phyloP scores from a whole-genome alignment of 2,888 invertebrate species.

The Perizoma affinitatum region DNA sequence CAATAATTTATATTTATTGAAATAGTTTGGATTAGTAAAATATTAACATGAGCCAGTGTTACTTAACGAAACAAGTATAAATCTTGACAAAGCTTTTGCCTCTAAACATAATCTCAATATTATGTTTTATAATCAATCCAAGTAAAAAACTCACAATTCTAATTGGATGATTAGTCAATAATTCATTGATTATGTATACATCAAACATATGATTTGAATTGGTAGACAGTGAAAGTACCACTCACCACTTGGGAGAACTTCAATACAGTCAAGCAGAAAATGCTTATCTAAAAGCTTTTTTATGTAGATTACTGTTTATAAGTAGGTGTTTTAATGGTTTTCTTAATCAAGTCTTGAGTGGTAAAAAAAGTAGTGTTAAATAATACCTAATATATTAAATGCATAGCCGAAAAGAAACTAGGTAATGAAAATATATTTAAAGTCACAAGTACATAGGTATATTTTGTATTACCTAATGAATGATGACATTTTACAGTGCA shows the following conservation, averaged over 20 bases:
- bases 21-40: conserved; percentile 61
- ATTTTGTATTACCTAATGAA: conserved; percentile 32
- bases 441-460: conserved; percentile 34
- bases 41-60: conserved; percentile 43
- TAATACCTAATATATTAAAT: conserved; percentile 7
- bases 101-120: too few species aligned
- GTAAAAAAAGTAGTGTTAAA: too few species aligned
- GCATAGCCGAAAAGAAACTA: conserved; percentile 31
- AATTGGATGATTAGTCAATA: conserved; percentile 29
- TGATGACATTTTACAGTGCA: conserved; percentile 67
- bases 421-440: conserved; percentile 23
- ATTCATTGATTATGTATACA: conserved; percentile 26
- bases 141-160: conserved; percentile 24
- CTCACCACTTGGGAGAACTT: conserved; percentile 21
- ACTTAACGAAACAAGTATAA: conserved; percentile 63
- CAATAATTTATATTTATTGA: conserved; percentile 42
- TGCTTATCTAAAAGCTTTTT: conserved; percentile 29
- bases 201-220: conserved; percentile 31
- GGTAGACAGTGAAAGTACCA: conserved; percentile 34
- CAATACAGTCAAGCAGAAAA: conserved; percentile 38
- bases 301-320: conserved; percentile 10
- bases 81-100: conserved; percentile 16
- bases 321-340: conserved; percentile 22
- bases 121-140: conserved; percentile 14
- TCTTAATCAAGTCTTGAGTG: not conserved